Base-by-base conservation (phyloP, 64 coral and sea anemone species). In the Porites australiensis region DNA sequence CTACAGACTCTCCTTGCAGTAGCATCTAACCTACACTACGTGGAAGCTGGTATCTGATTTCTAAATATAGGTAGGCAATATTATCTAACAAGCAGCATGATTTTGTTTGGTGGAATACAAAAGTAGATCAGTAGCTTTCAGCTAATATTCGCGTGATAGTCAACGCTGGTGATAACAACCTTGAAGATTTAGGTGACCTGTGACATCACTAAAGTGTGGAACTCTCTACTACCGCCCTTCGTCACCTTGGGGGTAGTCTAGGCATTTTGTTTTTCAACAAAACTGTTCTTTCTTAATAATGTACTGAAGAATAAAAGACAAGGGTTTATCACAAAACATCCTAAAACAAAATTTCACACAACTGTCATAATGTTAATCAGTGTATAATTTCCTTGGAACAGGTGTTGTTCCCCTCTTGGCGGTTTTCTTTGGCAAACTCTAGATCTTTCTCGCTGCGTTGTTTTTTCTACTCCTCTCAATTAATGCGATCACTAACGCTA, bases 61-160 rank as follows among this genome's bases (percentile, higher is more conserved):
- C 48, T 50, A 76, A 19, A 76, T 18, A 51, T 76, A 50, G 50
- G 16, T 50, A 50, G 18, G 18, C 19, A 51, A 51, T 76, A 76
- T 50, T 76, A 49, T 76, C 10, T 3, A 74, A 10, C 9, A 74
- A 13, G 72, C 13, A 15, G 72, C 48, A 13, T 4, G 48, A 76
- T 13, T 76, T 50, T 76, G 49, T 50, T 76, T 14, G 45, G 15
- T 76, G 73, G 48, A 76, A 76, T 76, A 76, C 50, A 15, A 76
- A 76, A 76, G 73, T 50, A 46, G 48, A 14, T 76, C 46, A 13
- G 47, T 3, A 44, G 14, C 71, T 37, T 74, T 74, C 12, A 57
- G 47, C 15, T 19, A 19, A 50, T 76, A 76, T 51, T 16, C 18
- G 50, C 73, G 18, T 51, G 46, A 51, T 45, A 50, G 73, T 50